Percentiles rank a stretch among this genome's conserved stretches.
These are phyloP conservation scores for Diachasma alloeum DNA, from an alignment of 1,140 invertebrate species.

Conservation along the genomic window DNA sequence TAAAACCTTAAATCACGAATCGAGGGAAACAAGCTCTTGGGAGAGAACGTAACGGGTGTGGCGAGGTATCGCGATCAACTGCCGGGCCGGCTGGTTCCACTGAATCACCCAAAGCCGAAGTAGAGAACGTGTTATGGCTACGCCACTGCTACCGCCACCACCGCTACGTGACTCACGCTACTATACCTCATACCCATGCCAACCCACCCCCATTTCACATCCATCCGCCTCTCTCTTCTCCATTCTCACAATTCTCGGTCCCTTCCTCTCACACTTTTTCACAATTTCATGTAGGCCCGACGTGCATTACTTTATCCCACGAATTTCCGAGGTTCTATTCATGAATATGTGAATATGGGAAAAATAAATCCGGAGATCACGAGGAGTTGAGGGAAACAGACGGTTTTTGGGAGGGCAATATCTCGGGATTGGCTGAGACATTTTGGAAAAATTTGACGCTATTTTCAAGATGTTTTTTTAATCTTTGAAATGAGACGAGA, in stretches of 20 bases:
- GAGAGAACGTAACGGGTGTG: conserved; percentile 55
- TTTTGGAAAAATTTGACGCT: too few species aligned
- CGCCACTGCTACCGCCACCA: conserved; percentile 43
- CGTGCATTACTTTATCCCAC: too few species aligned
- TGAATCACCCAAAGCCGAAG: conserved; percentile 42
- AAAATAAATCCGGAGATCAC: too few species aligned
- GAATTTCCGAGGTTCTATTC: neutral
- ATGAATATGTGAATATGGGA: neutral
- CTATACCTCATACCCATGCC: neutral
- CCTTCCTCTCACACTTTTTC: conserved; percentile 14
- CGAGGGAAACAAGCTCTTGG: neutral
- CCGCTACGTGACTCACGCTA: conserved; percentile 55
- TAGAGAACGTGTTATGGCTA: conserved; percentile 25
- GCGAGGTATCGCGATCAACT: conserved; percentile 64
- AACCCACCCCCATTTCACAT: conserved; percentile 41
- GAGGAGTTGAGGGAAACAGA: too few species aligned
- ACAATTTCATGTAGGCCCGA: neutral
- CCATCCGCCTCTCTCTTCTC: conserved; percentile 12
- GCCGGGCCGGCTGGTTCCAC: conserved; percentile 38
- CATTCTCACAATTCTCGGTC: conserved; percentile 13
- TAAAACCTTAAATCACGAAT: neutral
- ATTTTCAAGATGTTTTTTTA: too few species aligned
- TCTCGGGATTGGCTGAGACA: too few species aligned
- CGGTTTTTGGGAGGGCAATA: too few species aligned
- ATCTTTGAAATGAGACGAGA: too few species aligned